Evolutionary conservation across 2,113 vertebrate species (phyloP).

Genomic region (Mastomys natalensis): DNA sequence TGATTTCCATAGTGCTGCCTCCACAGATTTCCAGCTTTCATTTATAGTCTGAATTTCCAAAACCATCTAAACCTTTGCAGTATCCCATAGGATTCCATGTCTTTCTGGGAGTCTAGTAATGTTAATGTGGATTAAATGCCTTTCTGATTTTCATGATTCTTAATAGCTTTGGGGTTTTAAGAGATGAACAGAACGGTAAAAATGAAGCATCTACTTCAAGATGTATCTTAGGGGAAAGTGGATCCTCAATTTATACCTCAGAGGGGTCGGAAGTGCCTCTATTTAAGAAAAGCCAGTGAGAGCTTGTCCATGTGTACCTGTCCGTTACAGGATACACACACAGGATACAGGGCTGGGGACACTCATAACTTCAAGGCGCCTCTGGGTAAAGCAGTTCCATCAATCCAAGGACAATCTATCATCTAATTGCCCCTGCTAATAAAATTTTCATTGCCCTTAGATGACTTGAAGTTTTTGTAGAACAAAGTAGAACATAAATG

Average conservation of each 20-base stretch:
- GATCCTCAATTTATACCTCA: not conserved
- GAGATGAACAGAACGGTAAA: not conserved
- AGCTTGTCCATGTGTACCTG: not conserved
- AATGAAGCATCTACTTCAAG: not conserved
- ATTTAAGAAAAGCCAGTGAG: not conserved
- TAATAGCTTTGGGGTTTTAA: not conserved
- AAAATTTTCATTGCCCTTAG: not conserved
- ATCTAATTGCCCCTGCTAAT: not conserved
- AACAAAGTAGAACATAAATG: not conserved
- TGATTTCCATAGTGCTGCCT: not conserved
- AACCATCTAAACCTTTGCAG: not conserved
- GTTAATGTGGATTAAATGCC: not conserved
- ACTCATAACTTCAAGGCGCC: not conserved
- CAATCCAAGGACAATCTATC: not conserved
- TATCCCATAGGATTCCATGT: not conserved
- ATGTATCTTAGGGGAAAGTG: not conserved
- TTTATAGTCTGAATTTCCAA: not conserved
- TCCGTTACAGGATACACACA: not conserved
- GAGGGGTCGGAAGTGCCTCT: not conserved
- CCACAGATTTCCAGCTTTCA: not conserved
- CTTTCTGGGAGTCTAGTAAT: not conserved
- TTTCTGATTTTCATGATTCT: not conserved
- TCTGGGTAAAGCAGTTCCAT: not conserved
- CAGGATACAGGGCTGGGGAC: too few relatives aligned
- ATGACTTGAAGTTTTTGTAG: conserved; percentile 18